Evolutionary conservation across 2,888 invertebrate species (phyloP).

Genomic region (Acanthoscelides obtectus): DNA sequence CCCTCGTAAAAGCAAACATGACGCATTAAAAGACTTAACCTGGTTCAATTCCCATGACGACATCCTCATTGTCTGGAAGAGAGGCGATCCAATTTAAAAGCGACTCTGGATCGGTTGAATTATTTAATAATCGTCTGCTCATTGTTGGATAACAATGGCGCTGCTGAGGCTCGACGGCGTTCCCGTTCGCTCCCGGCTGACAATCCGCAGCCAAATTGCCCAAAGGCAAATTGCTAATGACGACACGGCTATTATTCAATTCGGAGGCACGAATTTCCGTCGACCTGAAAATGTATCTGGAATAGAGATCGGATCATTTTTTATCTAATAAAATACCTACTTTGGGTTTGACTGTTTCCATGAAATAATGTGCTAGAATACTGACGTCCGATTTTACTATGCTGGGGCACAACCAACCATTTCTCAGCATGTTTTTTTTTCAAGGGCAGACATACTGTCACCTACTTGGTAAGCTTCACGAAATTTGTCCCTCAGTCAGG

Average conservation of each 20-base stretch:
- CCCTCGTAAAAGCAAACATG: background rate
- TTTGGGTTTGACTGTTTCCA: too few species aligned
- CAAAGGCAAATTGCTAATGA: slow-evolving; percentile 1
- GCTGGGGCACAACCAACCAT: too few species aligned
- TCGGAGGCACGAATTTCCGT: background rate
- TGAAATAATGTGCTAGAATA: too few species aligned
- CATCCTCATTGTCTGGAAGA: background rate
- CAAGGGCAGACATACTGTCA: too few species aligned
- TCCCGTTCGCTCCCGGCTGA: background rate
- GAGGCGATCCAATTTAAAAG: background rate
- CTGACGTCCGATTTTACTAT: too few species aligned
- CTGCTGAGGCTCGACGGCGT: background rate
- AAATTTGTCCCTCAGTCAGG: too few species aligned
- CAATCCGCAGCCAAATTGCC: background rate
- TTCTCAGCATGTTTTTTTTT: too few species aligned
- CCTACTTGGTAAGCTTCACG: too few species aligned
- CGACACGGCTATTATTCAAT: background rate
- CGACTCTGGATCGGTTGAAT: background rate
- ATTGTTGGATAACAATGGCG: slow-evolving; percentile 4
- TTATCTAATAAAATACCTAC: too few species aligned
- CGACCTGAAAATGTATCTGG: background rate
- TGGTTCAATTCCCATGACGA: background rate
- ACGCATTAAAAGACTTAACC: background rate
- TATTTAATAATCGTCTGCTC: slow-evolving; percentile 6
- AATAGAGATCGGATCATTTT: too few species aligned